A percentile compares a stretch with the other conserved stretches of the same genome.
Evolutionary conservation across 2,797 vertebrate species (phyloP).

Genomic region (Pagetopsis macropterus): DNA sequence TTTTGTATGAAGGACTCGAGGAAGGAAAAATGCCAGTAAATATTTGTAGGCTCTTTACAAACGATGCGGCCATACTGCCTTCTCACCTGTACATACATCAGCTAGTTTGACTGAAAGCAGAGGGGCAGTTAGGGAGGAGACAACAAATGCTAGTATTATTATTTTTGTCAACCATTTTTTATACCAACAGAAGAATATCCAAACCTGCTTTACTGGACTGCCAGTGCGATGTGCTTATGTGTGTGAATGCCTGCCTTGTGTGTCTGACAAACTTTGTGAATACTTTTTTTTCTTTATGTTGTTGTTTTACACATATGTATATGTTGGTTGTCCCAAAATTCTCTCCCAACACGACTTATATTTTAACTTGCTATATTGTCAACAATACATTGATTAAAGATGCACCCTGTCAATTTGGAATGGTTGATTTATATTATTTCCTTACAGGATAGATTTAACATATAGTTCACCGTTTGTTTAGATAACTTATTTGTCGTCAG

Average conservation of each 20-base stretch:
- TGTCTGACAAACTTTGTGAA: slow-evolving; percentile 66
- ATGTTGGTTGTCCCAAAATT: slow-evolving; percentile 75
- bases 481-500: neutral
- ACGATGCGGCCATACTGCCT: slow-evolving; percentile 81
- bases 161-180: slow-evolving; percentile 77
- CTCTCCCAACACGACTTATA: slow-evolving; percentile 73
- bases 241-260: slow-evolving; percentile 50
- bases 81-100: slow-evolving; percentile 76
- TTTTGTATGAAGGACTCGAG: slow-evolving; percentile 77
- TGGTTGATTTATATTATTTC: slow-evolving; percentile 40
- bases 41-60: slow-evolving; percentile 62
- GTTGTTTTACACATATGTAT: slow-evolving; percentile 77
- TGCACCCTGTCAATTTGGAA: slow-evolving; percentile 73
- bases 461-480: neutral
- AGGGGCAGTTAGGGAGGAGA: slow-evolving; percentile 49
- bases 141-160: slow-evolving; percentile 58
- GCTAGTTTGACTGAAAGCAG: slow-evolving; percentile 59
- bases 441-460: neutral
- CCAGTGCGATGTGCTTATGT: slow-evolving; percentile 48
- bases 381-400: slow-evolving; percentile 79
- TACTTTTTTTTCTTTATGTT: slow-evolving; percentile 59
- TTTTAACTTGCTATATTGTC: slow-evolving; percentile 81
- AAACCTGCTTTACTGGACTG: slow-evolving; percentile 64
- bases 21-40: slow-evolving; percentile 62
- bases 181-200: slow-evolving; percentile 76